These are phyloP conservation scores for Tinea trinotella DNA, from an alignment of 2,888 invertebrate genomes.

Conservation along the genomic window DNA sequence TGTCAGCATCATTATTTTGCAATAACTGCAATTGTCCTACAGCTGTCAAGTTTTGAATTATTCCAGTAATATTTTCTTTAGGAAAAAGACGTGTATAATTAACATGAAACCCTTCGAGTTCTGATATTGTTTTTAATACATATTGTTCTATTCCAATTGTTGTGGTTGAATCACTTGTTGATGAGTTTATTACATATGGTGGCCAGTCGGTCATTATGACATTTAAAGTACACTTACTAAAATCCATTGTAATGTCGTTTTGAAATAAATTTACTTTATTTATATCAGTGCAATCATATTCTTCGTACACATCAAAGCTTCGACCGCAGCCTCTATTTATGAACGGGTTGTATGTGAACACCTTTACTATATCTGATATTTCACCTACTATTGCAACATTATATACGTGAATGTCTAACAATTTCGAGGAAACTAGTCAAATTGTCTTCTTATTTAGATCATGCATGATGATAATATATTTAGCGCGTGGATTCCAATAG, in stretches of 20 bases:
- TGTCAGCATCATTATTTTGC: slow-evolving; percentile 32
- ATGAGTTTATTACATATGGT: slow-evolving; percentile 11
- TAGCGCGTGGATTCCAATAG: slow-evolving; percentile 42
- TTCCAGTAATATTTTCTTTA: slow-evolving; percentile 30
- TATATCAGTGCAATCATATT: slow-evolving; percentile 31
- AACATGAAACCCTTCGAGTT: slow-evolving; percentile 30
- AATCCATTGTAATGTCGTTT: slow-evolving; percentile 24
- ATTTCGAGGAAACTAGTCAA: slow-evolving; percentile 28
- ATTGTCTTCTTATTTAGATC: slow-evolving; percentile 26
- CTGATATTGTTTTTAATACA: slow-evolving; percentile 35
- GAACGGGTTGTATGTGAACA: slow-evolving; percentile 37
- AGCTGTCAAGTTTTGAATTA: slow-evolving; percentile 37
- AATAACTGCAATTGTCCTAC: slow-evolving; percentile 36
- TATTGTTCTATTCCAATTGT: slow-evolving; percentile 39
- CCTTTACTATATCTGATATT: slow-evolving; percentile 22
- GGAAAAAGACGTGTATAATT: slow-evolving; percentile 27
- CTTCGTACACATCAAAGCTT: slow-evolving; percentile 25
- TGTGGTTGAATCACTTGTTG: background rate
- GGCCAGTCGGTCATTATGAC: slow-evolving; percentile 24
- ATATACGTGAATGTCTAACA: slow-evolving; percentile 32
- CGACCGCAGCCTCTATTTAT: slow-evolving; percentile 34
- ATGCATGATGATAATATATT: slow-evolving; percentile 32
- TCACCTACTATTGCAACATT: slow-evolving; percentile 32
- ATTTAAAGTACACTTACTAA: slow-evolving; percentile 29
- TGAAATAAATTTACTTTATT: slow-evolving; percentile 25